A percentile compares a stretch with the other conserved stretches of the same genome.
Conservation (phyloP, 2,113 vertebrate genomes). For the Pteropus alecto region DNA sequence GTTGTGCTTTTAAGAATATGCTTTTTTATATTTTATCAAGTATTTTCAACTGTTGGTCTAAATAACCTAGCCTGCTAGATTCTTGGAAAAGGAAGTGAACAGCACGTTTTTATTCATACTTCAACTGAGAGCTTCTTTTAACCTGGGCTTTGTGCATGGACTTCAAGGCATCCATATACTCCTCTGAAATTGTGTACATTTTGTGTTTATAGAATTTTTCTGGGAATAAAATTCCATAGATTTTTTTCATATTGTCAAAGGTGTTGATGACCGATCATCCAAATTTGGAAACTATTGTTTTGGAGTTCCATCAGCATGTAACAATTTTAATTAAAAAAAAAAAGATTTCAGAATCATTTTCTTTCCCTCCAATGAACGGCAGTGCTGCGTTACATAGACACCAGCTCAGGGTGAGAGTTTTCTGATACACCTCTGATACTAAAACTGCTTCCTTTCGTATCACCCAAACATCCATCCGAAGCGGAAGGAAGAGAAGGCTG, state of each 20-base stretch:
- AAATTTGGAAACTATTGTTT: neutral
- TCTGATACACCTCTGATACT: constrained; percentile 80
- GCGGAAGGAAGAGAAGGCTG: neutral
- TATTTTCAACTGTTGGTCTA: constrained; percentile 9
- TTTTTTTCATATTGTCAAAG: neutral
- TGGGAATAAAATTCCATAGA: neutral
- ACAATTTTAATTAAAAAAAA: neutral
- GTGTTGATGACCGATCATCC: neutral
- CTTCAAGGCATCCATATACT: neutral
- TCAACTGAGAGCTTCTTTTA: neutral
- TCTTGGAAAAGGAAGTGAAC: neutral
- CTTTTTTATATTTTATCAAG: neutral
- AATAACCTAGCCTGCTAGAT: neutral
- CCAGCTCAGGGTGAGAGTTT: constrained; percentile 64
- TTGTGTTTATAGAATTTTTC: neutral
- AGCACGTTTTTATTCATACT: neutral
- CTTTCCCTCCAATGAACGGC: neutral
- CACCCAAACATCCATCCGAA: neutral
- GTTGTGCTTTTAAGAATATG: neutral
- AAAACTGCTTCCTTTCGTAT: neutral
- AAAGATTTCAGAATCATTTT: neutral
- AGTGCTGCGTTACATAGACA: neutral
- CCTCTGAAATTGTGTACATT: neutral
- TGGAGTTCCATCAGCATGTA: neutral
- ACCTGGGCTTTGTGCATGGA: neutral